Conservation (phyloP, 2,888 invertebrate genomes). For the Platerodrilus igneus region DNA sequence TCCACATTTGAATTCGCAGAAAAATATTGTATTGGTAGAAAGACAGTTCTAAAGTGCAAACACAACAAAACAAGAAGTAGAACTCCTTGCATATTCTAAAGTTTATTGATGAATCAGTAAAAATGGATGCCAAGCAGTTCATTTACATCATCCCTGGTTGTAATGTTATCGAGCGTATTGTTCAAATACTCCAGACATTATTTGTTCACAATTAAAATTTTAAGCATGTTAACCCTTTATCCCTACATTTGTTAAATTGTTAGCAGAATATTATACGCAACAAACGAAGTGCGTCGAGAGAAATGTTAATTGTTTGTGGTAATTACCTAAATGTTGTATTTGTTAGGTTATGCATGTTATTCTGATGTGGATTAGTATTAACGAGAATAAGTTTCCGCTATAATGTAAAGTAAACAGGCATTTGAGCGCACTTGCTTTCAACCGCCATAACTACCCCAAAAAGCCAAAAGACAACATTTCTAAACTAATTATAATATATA, state of each 20-base stretch:
- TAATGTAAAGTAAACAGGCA: no score
- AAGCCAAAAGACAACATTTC: no score
- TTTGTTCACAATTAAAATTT: conserved; percentile 52
- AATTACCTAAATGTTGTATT: conserved; percentile 34
- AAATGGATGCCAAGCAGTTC: conserved; percentile 33
- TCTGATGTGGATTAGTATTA: no score
- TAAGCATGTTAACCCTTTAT: conserved; percentile 49
- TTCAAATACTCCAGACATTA: conserved; percentile 39
- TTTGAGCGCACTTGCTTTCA: no score
- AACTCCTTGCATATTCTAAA: conserved; percentile 37
- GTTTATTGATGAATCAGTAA: conserved; percentile 40
- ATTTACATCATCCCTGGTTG: conserved; percentile 32
- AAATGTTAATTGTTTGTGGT: no score
- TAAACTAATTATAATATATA: no score
- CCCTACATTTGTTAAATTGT: conserved; percentile 41
- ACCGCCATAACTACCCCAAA: no score
- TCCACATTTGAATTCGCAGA: no score
- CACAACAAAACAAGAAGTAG: conserved; percentile 24
- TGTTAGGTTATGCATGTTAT: no score
- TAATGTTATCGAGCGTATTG: conserved; percentile 37
- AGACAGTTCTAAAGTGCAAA: conserved; percentile 22
- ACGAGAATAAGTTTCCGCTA: no score
- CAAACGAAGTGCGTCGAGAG: conserved; percentile 30
- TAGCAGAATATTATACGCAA: no score
- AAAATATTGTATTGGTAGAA: no score